Conservation (phyloP, 2,797 vertebrate species). For the Phrynocephalus forsythii region DNA sequence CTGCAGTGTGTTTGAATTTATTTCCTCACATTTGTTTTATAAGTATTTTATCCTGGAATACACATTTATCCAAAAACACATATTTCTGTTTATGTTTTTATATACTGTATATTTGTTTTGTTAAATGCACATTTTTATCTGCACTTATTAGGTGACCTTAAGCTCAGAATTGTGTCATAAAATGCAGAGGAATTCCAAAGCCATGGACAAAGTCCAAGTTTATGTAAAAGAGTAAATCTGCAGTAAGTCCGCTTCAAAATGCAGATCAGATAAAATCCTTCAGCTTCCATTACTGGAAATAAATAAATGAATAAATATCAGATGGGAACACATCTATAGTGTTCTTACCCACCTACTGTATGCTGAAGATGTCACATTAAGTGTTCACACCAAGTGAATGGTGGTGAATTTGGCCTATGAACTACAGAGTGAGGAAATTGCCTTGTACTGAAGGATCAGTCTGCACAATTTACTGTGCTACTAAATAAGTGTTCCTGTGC, state of each 20-base stretch:
- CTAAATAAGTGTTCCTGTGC: constrained; percentile 30
- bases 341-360: not conserved
- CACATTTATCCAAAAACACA: not conserved
- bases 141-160: not conserved
- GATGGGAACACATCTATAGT: not conserved
- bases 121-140: not conserved
- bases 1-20: not conserved
- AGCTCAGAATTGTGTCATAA: not conserved
- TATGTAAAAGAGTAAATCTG: not conserved
- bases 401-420: constrained; percentile 18
- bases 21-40: not conserved
- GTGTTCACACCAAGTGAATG: constrained; percentile 21
- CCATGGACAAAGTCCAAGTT: too few species aligned
- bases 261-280: not conserved
- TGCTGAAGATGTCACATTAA: not conserved
- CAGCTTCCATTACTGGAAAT: not conserved
- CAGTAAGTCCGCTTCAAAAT: not conserved
- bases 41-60: not conserved
- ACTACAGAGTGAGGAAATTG: constrained; percentile 24
- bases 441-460: constrained; percentile 10
- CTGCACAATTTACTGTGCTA: constrained; percentile 23
- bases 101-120: not conserved
- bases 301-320: not conserved
- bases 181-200: not conserved
- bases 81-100: not conserved